phyloP scores from a whole-genome alignment of 92 coral and sea anemone genomes.

The Actinostola sp. region DNA sequence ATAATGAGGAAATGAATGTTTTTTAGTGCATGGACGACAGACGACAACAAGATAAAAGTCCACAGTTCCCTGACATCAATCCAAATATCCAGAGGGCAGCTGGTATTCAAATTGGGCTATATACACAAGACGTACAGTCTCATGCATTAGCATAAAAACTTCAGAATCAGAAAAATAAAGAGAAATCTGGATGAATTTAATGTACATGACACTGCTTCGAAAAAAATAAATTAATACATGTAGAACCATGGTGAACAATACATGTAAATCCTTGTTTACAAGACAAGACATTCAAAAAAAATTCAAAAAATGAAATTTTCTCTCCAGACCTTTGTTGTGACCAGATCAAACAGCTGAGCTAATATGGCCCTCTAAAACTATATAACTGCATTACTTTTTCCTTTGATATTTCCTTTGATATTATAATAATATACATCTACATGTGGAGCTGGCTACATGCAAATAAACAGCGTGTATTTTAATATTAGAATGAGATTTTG shows the following conservation, averaged over 20 bases:
- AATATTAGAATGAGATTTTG: no score
- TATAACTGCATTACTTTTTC: not conserved
- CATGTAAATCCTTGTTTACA: no score
- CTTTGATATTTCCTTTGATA: not conserved
- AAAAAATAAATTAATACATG: no score
- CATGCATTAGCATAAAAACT: conserved; percentile 2
- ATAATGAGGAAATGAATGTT: no score
- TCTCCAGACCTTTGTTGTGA: not conserved
- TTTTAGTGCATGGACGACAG: no score
- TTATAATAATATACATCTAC: no score
- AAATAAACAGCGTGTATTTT: no score
- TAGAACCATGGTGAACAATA: no score
- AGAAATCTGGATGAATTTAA: not conserved
- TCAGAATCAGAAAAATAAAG: not conserved
- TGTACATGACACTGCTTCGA: no score
- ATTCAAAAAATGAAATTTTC: no score
- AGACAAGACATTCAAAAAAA: no score
- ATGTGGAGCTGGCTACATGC: no score
- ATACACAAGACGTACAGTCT: not conserved
- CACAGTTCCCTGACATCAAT: not conserved
- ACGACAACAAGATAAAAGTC: not conserved
- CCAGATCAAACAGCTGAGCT: conserved; percentile 4
- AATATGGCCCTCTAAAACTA: not conserved
- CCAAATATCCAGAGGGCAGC: not conserved
- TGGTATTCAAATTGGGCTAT: conserved; percentile 11